phyloP scores from a whole-genome alignment of 2,888 invertebrate genomes.

The Pammene aurita region DNA sequence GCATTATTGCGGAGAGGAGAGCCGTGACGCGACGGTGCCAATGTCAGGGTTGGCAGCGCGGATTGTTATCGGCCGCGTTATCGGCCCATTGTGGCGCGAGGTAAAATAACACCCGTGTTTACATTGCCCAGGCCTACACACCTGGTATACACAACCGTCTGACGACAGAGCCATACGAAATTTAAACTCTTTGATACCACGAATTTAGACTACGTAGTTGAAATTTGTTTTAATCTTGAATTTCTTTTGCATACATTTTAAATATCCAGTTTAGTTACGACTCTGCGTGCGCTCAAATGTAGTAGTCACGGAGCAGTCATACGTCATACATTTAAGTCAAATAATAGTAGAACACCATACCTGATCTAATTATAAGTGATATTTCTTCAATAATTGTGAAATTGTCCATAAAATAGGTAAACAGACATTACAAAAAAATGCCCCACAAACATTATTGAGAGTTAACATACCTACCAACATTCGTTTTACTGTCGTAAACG shows the following conservation, averaged over 20 bases:
- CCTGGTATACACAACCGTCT: conserved; percentile 31
- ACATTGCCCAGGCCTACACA: conserved; percentile 40
- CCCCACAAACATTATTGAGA: no score
- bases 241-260: background rate
- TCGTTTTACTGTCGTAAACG: no score
- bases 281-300: no score
- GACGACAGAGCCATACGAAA: conserved; percentile 11
- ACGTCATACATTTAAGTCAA: no score
- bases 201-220: background rate
- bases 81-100: conserved; percentile 50
- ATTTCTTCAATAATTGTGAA: no score
- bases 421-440: no score
- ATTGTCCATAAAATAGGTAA: no score
- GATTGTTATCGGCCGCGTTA: conserved; percentile 50
- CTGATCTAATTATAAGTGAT: no score
- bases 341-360: no score
- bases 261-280: no score
- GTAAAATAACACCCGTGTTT: conserved; percentile 52
- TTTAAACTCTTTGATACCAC: conserved; percentile 5
- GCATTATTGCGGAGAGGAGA: conserved; percentile 2
- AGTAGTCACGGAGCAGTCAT: no score
- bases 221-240: background rate
- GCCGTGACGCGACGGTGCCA: conserved; percentile 30
- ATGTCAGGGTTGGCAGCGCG: conserved; percentile 47
- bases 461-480: no score